These are phyloP conservation scores for Anisognathus igniventris DNA, from an alignment of 2,797 vertebrate genomes.

Conservation along the genomic window DNA sequence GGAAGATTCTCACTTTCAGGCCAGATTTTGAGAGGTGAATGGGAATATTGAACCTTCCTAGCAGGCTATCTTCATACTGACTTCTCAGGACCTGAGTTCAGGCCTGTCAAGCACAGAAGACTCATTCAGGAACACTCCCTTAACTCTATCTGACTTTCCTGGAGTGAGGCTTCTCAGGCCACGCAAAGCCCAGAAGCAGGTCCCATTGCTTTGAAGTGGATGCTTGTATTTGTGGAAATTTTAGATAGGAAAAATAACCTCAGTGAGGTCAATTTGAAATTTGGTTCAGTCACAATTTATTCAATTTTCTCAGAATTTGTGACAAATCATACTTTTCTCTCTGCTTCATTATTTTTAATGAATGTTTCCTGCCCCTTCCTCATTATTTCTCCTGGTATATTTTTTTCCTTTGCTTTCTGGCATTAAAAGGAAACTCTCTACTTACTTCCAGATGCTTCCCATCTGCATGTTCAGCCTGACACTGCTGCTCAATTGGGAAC, in stretches of 20 bases:
- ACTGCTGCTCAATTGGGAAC: background rate
- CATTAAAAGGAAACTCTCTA: background rate
- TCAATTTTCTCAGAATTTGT: background rate
- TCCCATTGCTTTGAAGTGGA: background rate
- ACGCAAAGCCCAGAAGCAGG: background rate
- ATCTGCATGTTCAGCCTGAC: background rate
- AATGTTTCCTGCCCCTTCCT: background rate
- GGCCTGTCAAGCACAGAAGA: background rate
- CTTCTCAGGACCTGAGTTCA: background rate
- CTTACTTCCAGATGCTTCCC: background rate
- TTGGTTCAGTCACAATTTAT: background rate
- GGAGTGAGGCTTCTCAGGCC: background rate
- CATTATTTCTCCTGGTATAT: background rate
- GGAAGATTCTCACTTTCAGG: background rate
- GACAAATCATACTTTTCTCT: background rate
- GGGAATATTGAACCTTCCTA: background rate
- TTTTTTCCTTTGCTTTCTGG: background rate
- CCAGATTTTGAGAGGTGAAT: background rate
- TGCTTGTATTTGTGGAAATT: background rate
- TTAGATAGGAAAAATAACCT: background rate
- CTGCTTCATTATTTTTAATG: background rate
- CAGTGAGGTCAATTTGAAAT: background rate
- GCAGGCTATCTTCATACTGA: background rate
- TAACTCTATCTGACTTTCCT: background rate
- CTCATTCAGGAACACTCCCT: background rate